Evolutionary conservation across 2,113 vertebrate species (phyloP), one percentile per base, ranked within the genome.

Genomic region (Haliaeetus leucogaster): DNA sequence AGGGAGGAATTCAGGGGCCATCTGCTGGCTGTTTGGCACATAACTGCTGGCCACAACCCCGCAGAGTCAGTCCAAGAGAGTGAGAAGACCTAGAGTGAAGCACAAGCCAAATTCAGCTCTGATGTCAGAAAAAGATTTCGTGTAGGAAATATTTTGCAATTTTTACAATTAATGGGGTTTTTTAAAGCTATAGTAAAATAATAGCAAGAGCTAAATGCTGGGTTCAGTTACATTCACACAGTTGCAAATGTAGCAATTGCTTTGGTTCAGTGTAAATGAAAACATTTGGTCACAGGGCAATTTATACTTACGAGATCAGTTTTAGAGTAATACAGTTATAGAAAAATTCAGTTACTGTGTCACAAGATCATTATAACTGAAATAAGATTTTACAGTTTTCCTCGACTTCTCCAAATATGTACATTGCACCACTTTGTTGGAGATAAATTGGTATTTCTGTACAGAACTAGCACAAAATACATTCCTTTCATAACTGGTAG

Each of bases 11-110:
- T 40, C 72, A 89, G 89, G 95, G 53, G 96, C 95, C 97, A 97
- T 89, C 97, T 97, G 94, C 94, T 89, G 97, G 95, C 73, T 85
- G 89, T 25, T 91, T 48, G 59, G 86, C 70, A 94, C 87, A 92
- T 55, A 62, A 53, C 86, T 90, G 63, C 72, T 85, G 61, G 71
- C 43, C 77, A 79, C 55, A 90, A 9, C 45, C n/a, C n/a, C 3
- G 4, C 50, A 42, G 14, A 29, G 27, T 6, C 59, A 21, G 20
- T 38, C 20, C 55, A 67, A 67, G 72, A 23, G 42, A 82, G 16
- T 2, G 7, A 89, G 32, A 55, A 48, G 50, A 87, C 30, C 72
- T 22, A 34, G 50, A 84, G 52, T 4, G 13, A 92, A 86, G 62
- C 63, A 93, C 53, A 63, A 70, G 47, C 25, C 89, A 84, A 84